Percentiles rank a stretch among this genome's conserved stretches.
Conservation (phyloP, 1,140 invertebrate species). For the Drosophila asahinai region DNA sequence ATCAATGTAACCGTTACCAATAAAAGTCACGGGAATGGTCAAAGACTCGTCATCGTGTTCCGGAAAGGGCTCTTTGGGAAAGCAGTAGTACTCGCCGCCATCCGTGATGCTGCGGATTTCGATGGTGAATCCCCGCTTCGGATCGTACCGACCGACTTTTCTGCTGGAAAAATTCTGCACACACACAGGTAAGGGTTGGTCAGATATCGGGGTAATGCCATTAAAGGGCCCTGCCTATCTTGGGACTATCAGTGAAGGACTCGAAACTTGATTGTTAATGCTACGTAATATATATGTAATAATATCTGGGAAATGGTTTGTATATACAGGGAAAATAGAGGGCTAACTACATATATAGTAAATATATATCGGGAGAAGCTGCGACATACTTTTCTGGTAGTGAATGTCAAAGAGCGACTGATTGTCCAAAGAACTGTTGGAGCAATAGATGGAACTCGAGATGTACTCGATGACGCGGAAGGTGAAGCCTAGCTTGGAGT, state of each 20-base stretch:
- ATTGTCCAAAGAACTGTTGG: background rate
- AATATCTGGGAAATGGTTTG: background rate
- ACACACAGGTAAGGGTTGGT: slow-evolving; percentile 30
- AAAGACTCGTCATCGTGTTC: slow-evolving; percentile 57
- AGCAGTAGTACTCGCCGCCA: slow-evolving; percentile 85
- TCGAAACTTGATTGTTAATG: slow-evolving; percentile 6
- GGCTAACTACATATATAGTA: slow-evolving; percentile 23
- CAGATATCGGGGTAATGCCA: slow-evolving; percentile 7
- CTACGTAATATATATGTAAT: slow-evolving; percentile 25
- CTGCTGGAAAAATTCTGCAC: slow-evolving; percentile 71
- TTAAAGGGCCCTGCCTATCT: slow-evolving; percentile 2
- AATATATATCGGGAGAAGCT: background rate
- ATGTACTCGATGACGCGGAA: slow-evolving; percentile 40
- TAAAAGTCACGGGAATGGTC: slow-evolving; percentile 76
- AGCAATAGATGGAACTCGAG: slow-evolving; percentile 15
- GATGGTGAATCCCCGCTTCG: slow-evolving; percentile 87
- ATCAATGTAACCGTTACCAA: slow-evolving; percentile 84
- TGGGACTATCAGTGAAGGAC: background rate
- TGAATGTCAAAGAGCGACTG: slow-evolving; percentile 12
- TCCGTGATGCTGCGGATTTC: slow-evolving; percentile 85
- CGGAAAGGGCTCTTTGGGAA: slow-evolving; percentile 74
- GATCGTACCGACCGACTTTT: slow-evolving; percentile 85
- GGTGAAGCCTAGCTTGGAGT: slow-evolving; percentile 55
- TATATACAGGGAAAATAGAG: slow-evolving; percentile 14
- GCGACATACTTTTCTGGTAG: slow-evolving; percentile 33